These are phyloP conservation scores for Picathartes gymnocephalus DNA, from an alignment of 2,113 vertebrate species.

Conservation along the genomic window DNA sequence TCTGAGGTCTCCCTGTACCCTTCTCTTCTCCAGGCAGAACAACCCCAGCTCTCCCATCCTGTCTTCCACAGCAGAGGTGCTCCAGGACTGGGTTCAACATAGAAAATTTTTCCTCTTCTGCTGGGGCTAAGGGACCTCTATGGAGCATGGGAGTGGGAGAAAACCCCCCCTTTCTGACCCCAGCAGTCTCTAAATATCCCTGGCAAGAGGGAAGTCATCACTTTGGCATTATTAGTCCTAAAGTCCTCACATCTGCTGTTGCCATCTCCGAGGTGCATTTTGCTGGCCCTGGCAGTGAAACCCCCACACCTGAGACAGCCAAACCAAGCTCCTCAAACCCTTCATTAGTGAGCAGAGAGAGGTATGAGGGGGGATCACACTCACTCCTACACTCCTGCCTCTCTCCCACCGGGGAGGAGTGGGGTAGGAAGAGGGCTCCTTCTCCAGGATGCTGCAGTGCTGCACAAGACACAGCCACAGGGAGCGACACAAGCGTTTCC, in stretches of 20 bases:
- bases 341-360: background rate
- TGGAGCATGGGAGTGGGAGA: accelerated
- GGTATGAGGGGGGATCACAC: background rate
- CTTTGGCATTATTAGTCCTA: background rate
- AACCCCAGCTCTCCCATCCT: background rate
- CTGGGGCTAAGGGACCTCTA: accelerated
- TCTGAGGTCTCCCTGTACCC: background rate
- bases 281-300: background rate
- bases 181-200: background rate
- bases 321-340: background rate
- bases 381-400: background rate
- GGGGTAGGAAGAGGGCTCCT: background rate
- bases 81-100: background rate
- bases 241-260: background rate
- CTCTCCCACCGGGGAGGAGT: background rate
- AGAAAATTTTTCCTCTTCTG: background rate
- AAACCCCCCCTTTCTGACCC: background rate
- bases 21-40: background rate
- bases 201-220: background rate
- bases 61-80: background rate
- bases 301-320: background rate
- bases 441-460: accelerated
- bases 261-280: background rate
- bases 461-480: background rate
- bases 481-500: background rate